A percentile compares a stretch with the other conserved stretches of the same genome.
phyloP scores from a whole-genome alignment of 2,797 vertebrate species.

The Harpagifer antarcticus region DNA sequence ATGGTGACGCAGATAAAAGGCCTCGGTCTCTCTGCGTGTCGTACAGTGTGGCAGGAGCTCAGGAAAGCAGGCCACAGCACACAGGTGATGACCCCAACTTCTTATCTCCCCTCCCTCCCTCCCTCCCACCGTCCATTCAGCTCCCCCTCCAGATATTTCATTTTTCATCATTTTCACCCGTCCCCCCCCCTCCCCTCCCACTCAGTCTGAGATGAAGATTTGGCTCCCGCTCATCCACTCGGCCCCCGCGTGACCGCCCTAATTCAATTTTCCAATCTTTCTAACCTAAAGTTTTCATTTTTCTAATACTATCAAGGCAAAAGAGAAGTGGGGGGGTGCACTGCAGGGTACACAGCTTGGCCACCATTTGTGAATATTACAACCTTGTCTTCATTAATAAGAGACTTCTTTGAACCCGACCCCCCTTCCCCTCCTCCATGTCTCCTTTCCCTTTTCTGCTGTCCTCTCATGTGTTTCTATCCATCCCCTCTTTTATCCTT shows the following conservation, averaged over 20 bases:
- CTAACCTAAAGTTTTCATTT: constrained; percentile 84
- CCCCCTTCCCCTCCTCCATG: constrained; percentile 20
- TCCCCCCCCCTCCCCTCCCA: background rate
- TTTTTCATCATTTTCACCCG: constrained; percentile 71
- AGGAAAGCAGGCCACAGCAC: constrained; percentile 42
- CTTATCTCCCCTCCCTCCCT: constrained; percentile 53
- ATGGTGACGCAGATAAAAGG: background rate
- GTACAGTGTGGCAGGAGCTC: constrained; percentile 27
- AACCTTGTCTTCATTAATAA: constrained; percentile 68
- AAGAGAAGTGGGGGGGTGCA: constrained; percentile 20
- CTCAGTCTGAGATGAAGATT: constrained; percentile 74
- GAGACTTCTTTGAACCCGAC: constrained; percentile 59
- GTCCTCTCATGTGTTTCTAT: background rate
- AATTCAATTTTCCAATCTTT: constrained; percentile 84
- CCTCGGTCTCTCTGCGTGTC: background rate
- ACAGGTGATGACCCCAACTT: constrained; percentile 65
- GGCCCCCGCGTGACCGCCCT: constrained; percentile 48
- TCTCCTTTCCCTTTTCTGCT: constrained; percentile 7
- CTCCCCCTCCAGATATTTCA: constrained; percentile 51
- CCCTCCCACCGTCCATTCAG: background rate
- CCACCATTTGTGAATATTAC: constrained; percentile 75
- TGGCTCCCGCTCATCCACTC: constrained; percentile 68
- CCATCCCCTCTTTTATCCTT: background rate
- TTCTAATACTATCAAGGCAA: constrained; percentile 78
- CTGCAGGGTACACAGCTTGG: constrained; percentile 21